A percentile compares a stretch with the other conserved stretches of the same genome.
Conservation (phyloP, 2,888 invertebrate species). For the Pseudoips prasinana region DNA sequence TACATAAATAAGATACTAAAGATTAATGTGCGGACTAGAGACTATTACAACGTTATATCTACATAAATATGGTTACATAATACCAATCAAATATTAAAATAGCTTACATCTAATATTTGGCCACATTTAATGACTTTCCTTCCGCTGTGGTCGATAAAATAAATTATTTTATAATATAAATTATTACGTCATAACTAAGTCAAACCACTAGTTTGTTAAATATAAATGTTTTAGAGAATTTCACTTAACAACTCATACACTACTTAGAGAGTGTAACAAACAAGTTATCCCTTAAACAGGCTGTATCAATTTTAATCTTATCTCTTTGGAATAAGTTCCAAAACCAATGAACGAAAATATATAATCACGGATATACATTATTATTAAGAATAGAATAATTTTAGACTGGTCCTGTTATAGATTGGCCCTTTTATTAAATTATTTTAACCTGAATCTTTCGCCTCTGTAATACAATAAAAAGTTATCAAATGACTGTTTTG, state of each 20-base stretch:
- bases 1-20: slow-evolving; percentile 18
- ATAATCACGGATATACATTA: no score
- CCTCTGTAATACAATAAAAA: no score
- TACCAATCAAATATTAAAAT: slow-evolving; percentile 33
- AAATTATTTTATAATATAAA: slow-evolving; percentile 12
- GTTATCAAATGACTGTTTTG: no score
- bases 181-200: slow-evolving; percentile 14
- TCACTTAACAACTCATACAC: slow-evolving; percentile 22
- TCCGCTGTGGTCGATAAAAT: slow-evolving; percentile 29
- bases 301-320: no score
- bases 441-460: no score
- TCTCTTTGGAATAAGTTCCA: no score
- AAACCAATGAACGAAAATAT: no score
- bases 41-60: slow-evolving; percentile 34
- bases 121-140: slow-evolving; percentile 44
- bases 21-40: slow-evolving; percentile 36
- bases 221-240: slow-evolving; percentile 23
- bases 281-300: no score
- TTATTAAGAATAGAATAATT: no score
- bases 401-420: no score
- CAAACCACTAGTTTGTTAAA: slow-evolving; percentile 18
- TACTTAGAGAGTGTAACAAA: slow-evolving; percentile 5
- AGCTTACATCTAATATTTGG: slow-evolving; percentile 36
- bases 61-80: slow-evolving; percentile 43
- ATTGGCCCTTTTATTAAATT: no score